Evolutionary conservation across 2,888 invertebrate genomes (phyloP), one percentile per base, ranked within the genome.

Genomic region (Tenodera sinensis): DNA sequence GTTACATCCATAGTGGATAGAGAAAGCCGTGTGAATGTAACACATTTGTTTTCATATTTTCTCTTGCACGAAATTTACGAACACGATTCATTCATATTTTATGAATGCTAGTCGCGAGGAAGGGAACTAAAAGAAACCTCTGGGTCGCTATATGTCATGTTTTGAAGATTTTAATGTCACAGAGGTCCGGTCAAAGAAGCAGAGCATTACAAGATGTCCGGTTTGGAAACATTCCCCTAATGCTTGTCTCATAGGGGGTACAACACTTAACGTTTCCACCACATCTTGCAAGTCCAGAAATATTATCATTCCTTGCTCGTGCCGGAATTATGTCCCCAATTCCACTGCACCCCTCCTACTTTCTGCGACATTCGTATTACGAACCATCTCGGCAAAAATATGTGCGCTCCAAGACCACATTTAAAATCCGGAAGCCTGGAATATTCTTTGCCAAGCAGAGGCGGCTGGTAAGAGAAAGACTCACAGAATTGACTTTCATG

Each of bases 301-400:
- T 87, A 87, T 90, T 87, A 83, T 87, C 54, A 90, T 90, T 89
- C 90, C 82, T 71, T 54, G n/a, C 89, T 88, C 90, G 90, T 90
- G 84, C 88, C 83, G 85, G 85, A 89, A 89, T 89, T 87, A 90
- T 90, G 90, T 88, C 71, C 34, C 87, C 89, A 89, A 84, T 88
- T 54, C 89, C 89, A 28, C 81, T 83, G 71, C 28, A 30, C 84
- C 30, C 84, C 71, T 88, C 7, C 83, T 83, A 28, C 20, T 83
- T 83, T 83, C 83, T 30, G 30, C 83, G 83, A 83, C 85, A 85
- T 85, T 84, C 47, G 89, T 88, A 89, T 85, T 88, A 88, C 42
- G 87, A 28, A 82, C 89, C 88, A 89, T 90, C 89, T 89, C 88
- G 88, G 28, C 88, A 88, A 88, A 90, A 89, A 90, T 90, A 90